A percentile compares a stretch with the other conserved stretches of the same genome.
phyloP scores from a whole-genome alignment of 1,140 invertebrate species.

The Saccostrea cuccullata region DNA sequence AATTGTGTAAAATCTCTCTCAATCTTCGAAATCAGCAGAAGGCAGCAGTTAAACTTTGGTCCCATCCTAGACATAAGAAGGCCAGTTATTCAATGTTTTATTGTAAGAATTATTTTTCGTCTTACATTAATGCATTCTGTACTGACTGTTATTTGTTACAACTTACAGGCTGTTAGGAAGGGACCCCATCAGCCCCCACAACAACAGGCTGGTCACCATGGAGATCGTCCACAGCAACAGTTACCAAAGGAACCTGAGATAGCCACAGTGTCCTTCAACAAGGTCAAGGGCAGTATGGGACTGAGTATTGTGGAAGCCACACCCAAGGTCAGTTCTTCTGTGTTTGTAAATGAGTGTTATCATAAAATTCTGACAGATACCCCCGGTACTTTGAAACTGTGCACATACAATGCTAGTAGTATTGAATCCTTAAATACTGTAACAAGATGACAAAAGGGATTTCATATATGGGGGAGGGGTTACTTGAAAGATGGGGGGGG shows the following conservation, averaged over 20 bases:
- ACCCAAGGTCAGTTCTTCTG: slow-evolving; percentile 66
- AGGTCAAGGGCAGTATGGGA: slow-evolving; percentile 78
- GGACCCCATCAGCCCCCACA: slow-evolving; percentile 43
- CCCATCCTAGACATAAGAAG: not conserved
- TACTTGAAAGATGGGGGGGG: too few relatives aligned
- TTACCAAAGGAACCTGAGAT: slow-evolving; percentile 72
- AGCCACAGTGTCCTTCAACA: slow-evolving; percentile 73
- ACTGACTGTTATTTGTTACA: not conserved
- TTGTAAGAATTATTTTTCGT: not conserved
- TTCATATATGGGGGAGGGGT: too few relatives aligned
- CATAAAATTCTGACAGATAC: not conserved
- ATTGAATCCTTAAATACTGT: too few relatives aligned
- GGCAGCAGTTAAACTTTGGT: not conserved
- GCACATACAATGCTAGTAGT: not conserved
- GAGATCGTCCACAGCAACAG: slow-evolving; percentile 41
- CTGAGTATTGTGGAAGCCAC: slow-evolving; percentile 77
- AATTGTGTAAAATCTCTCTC: not conserved
- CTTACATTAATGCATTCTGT: not conserved
- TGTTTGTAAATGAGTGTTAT: not conserved
- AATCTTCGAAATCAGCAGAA: not conserved
- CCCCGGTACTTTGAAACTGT: not conserved
- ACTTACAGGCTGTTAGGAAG: slow-evolving; percentile 49
- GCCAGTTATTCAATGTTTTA: not conserved
- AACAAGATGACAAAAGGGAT: too few relatives aligned
- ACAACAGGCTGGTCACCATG: slow-evolving; percentile 37